Base-by-base conservation (phyloP, 2,888 invertebrate genomes). In the Papilio elwesi region DNA sequence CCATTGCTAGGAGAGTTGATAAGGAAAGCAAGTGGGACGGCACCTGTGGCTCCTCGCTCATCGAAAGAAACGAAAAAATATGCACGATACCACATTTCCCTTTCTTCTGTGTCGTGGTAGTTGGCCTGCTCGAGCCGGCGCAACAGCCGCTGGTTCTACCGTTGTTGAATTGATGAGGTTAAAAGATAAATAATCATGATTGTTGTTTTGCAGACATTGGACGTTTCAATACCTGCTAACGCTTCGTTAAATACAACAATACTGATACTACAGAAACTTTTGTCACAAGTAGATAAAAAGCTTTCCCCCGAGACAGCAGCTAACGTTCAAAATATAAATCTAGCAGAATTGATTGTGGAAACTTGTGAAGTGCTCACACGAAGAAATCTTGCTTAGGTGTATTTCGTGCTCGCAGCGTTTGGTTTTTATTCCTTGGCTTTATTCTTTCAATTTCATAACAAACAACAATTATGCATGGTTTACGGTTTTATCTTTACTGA, bases 181-280 rank as follows among this genome's bases (percentile, higher is more conserved):
- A 7, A 10, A 6, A 8, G 15, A 3, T n/a, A 10, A 43, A 43
- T 15, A 62, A 57, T 47, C 15, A 57, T 10, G 59, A 16, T 47
- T 13, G 43, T 38, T 16, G 11, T 74, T 59, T 87, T 86, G 9
- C 86, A 93, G 93, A 78, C 80, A 11, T 76, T 89, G 67, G 93
- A 93, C 76, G 80, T 87, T 3, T 90, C 92, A 0, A 88, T 93
- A 75, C 91, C 92, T n/a, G 89, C 90, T 4, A 83, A 89, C 70
- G 87, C 90, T 0, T 90, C 90, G 0, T 74, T 92, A 57, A 71
- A 75, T 2, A 89, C 91, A 1, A 93, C 93, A 43, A 79, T 85
- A 73, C 74, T 79, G 1, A 88, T 92, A 6, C 82, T 93, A 10
- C 86, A 89, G 76, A 88, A 85, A 74, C 68, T 91, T 26, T 77